Evolutionary conservation across 2,797 vertebrate genomes (phyloP), one percentile per base, ranked within the genome.

Genomic region (Poeciliopsis turneri): DNA sequence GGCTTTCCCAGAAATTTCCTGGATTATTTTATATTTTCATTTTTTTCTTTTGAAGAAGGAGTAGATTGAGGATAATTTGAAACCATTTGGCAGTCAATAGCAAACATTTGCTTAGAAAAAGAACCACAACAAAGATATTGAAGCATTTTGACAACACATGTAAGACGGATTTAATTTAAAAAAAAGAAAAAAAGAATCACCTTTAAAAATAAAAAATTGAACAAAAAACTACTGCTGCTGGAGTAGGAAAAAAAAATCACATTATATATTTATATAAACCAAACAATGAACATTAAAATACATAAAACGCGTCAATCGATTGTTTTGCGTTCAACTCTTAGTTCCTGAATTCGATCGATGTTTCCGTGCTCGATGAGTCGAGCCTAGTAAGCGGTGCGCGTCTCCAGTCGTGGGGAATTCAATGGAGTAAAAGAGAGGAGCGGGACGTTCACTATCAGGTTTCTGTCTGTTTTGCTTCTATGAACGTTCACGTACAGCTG

Each of bases 371-470:
- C 2, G 82, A 84, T 47, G 45, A 74, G 55, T 86, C 11, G 33
- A 46, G 95, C 86, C 95, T 96, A 41, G 0, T 36, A 16, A 74
- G 25, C 74, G 16, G 72, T 88, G 79, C 76, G 87, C 90, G 88
- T 72, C 72, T 73, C 15, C 77, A 74, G 78, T 84, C 72, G 75
- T 78, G 87, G 74, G 81, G 78, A 77, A 57, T 74, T 10, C 49
- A 33, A 0, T 69, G 41, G 49, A 87, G 92, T 79, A 82, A 92
- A 90, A 90, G 89, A 80, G 66, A 84, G 86, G 57, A 93, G 87
- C 87, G 82, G 85, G 83, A 75, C 84, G 80, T 83, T 77, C 15
- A 15, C 55, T 68, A 61, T 30, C 47, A 59, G 61, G 36, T 68
- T 45, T 30, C 10, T 28, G 16, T 0, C 55, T 25, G 5, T 0